phyloP scores from a whole-genome alignment of 1,140 invertebrate genomes.

The Hyposmocoma kahamanoa region DNA sequence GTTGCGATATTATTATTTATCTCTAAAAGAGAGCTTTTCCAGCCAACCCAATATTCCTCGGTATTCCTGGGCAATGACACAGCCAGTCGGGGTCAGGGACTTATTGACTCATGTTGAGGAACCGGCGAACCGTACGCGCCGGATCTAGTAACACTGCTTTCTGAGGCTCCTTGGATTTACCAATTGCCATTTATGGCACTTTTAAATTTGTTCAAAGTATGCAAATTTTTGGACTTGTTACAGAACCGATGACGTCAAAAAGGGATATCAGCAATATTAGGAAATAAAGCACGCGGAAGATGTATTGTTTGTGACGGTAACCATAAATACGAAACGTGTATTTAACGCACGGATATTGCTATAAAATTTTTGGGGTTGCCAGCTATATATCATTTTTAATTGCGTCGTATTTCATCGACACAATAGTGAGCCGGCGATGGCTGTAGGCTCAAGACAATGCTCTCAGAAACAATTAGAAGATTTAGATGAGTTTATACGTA shows the following conservation, averaged over 20 bases:
- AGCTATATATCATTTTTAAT: constrained; percentile 28
- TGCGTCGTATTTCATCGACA: constrained; percentile 25
- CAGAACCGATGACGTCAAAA: neutral
- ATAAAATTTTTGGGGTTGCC: neutral
- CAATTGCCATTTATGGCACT: neutral
- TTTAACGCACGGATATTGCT: neutral
- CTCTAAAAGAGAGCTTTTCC: too few relatives aligned
- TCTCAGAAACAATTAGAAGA: constrained; percentile 23
- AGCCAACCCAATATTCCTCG: too few relatives aligned
- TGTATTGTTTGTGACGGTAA: neutral
- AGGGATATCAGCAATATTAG: neutral
- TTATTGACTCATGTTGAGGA: too few relatives aligned
- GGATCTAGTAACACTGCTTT: too few relatives aligned
- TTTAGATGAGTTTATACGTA: constrained; percentile 28
- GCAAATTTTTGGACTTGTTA: neutral
- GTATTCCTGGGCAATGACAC: too few relatives aligned
- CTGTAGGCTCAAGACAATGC: constrained; percentile 23
- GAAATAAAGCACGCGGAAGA: neutral
- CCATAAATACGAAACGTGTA: neutral
- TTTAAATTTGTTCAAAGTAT: neutral
- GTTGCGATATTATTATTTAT: too few relatives aligned
- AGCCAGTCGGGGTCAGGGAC: too few relatives aligned
- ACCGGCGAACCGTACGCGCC: too few relatives aligned
- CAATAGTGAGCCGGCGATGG: constrained; percentile 11
- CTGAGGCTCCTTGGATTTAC: too few relatives aligned